phyloP scores from a whole-genome alignment of 2,888 invertebrate genomes.

The Phrixothrix hirtus region DNA sequence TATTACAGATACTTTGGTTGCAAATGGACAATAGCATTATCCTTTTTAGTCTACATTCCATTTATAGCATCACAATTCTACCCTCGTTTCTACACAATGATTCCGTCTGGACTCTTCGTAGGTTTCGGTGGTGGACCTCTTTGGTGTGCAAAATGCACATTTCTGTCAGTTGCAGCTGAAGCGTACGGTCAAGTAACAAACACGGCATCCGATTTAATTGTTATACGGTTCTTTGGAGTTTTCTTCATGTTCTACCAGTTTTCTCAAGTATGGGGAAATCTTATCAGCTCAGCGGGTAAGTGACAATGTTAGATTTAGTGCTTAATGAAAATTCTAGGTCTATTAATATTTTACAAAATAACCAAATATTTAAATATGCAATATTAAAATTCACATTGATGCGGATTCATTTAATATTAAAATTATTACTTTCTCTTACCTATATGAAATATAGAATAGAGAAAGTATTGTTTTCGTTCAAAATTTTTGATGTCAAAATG shows the following conservation, averaged over 20 bases:
- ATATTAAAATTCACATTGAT: no score
- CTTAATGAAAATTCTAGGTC: no score
- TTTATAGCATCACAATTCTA: slow-evolving; percentile 91
- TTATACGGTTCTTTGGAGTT: slow-evolving; percentile 90
- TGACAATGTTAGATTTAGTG: no score
- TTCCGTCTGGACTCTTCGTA: slow-evolving; percentile 81
- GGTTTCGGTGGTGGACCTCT: slow-evolving; percentile 90
- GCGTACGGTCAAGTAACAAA: slow-evolving; percentile 76
- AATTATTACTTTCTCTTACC: no score
- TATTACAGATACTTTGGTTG: slow-evolving; percentile 79
- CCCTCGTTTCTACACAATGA: slow-evolving; percentile 80
- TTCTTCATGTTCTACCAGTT: slow-evolving; percentile 97
- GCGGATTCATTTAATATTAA: no score
- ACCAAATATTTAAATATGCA: no score
- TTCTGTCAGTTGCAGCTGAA: slow-evolving; percentile 81
- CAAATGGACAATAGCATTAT: slow-evolving; percentile 85
- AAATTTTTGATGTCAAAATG: no score
- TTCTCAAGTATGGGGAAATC: slow-evolving; percentile 94
- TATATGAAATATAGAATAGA: no score
- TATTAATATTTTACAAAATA: no score
- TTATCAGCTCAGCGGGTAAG: slow-evolving; percentile 82
- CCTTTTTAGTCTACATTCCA: slow-evolving; percentile 87
- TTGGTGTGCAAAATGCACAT: slow-evolving; percentile 96
- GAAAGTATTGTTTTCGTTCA: no score
- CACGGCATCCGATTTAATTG: slow-evolving; percentile 72